Percentiles rank a stretch among this genome's conserved stretches.
phyloP scores from a whole-genome alignment of 2,797 vertebrate genomes.

The Pelochelys cantorii region DNA sequence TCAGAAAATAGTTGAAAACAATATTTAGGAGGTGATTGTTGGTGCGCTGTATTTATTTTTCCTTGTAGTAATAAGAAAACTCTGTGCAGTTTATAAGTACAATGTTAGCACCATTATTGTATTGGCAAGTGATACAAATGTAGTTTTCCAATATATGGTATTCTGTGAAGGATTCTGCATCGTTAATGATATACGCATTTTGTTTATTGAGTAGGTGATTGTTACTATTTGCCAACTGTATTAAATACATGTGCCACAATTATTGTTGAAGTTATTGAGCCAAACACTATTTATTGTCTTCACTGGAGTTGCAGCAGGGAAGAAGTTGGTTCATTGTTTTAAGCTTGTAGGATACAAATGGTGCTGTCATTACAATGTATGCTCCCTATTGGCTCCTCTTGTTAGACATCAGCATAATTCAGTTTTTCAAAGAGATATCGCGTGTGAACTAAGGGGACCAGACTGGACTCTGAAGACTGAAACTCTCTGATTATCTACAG shows the following conservation, averaged over 20 bases:
- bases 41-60: background rate
- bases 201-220: conserved; percentile 27
- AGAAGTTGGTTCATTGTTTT: background rate
- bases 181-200: conserved; percentile 44
- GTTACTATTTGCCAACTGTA: conserved; percentile 9
- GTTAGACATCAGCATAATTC: fast-evolving
- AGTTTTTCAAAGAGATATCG: background rate
- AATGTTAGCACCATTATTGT: conserved; percentile 36
- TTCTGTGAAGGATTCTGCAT: conserved; percentile 65
- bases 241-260: background rate
- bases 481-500: background rate
- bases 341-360: background rate
- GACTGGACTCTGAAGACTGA: background rate
- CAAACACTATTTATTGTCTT: background rate
- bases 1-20: conserved; percentile 49
- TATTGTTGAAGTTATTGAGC: background rate
- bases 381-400: background rate
- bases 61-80: conserved; percentile 41
- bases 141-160: background rate
- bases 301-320: background rate
- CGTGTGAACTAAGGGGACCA: background rate
- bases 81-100: conserved; percentile 33
- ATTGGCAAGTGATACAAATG: conserved; percentile 1
- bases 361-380: fast-evolving
- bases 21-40: background rate